Percentiles rank a stretch among this genome's conserved stretches.
Evolutionary conservation across 2,797 vertebrate species (phyloP).

Genomic region (Syngnathus rostellatus): DNA sequence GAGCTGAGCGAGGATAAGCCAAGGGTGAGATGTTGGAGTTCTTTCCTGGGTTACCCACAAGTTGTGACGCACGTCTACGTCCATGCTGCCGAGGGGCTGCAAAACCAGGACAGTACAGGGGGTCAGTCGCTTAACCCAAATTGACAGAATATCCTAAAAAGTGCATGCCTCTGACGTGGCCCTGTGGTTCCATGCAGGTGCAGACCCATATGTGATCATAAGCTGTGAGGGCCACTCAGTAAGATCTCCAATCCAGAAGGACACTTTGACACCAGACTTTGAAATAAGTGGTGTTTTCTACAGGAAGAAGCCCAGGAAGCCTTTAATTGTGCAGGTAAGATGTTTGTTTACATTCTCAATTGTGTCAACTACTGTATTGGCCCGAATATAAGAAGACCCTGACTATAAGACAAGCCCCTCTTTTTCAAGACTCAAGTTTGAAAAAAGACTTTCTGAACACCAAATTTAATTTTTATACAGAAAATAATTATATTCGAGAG

Average conservation of each 20-base stretch:
- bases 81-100: slow-evolving; percentile 72
- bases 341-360: background rate
- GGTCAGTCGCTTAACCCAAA: slow-evolving; percentile 40
- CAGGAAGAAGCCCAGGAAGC: slow-evolving; percentile 73
- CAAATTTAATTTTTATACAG: no score
- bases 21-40: slow-evolving; percentile 72
- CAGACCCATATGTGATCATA: slow-evolving; percentile 83
- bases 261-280: slow-evolving; percentile 72
- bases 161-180: background rate
- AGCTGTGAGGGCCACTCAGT: slow-evolving; percentile 75
- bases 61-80: slow-evolving; percentile 79
- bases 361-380: no score
- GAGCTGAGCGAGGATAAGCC: slow-evolving; percentile 82
- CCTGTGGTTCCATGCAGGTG: slow-evolving; percentile 59
- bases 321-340: slow-evolving; percentile 82
- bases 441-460: no score
- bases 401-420: no score
- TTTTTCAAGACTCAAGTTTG: no score
- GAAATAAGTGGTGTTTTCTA: slow-evolving; percentile 80
- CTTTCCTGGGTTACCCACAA: slow-evolving; percentile 78
- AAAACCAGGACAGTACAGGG: slow-evolving; percentile 66
- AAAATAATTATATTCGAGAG: no score
- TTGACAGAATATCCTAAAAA: background rate
- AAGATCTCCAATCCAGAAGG: slow-evolving; percentile 62
- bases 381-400: no score